These are phyloP conservation scores for Notolabrus celidotus DNA, from an alignment of 2,797 vertebrate species.

Conservation along the genomic window DNA sequence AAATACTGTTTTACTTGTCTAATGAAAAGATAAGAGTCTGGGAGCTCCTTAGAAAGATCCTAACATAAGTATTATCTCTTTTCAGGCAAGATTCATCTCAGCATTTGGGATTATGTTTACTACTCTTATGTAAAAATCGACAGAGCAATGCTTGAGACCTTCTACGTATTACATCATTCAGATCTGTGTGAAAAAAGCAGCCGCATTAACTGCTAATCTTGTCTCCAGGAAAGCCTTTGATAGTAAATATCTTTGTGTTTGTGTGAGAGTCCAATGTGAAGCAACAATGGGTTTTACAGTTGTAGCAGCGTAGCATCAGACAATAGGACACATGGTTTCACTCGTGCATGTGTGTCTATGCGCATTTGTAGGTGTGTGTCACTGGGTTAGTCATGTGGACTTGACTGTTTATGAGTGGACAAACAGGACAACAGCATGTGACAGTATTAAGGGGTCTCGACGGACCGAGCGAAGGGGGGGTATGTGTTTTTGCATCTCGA, in stretches of 20 bases:
- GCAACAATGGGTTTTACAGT: conserved; percentile 50
- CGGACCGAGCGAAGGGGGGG: background rate
- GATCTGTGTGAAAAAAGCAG: conserved; percentile 18
- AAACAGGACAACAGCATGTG: conserved; percentile 49
- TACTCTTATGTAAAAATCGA: background rate
- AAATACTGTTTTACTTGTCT: conserved; percentile 65
- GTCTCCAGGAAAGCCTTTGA: conserved; percentile 46
- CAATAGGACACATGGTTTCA: conserved; percentile 58
- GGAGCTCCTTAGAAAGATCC: conserved; percentile 11
- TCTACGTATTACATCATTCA: conserved; percentile 26
- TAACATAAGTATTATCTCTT: conserved; percentile 13
- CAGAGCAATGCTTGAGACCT: conserved; percentile 23
- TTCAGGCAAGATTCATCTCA: conserved; percentile 13
- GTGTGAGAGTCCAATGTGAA: conserved; percentile 15
- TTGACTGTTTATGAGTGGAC: conserved; percentile 42
- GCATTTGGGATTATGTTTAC: conserved; percentile 12
- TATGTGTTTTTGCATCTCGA: conserved; percentile 6
- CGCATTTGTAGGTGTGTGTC: conserved; percentile 32
- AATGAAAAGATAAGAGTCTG: conserved; percentile 65
- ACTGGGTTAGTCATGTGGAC: conserved; percentile 36
- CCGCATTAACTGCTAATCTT: conserved; percentile 40
- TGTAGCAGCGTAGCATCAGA: conserved; percentile 37
- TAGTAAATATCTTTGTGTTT: conserved; percentile 44
- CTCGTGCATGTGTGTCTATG: conserved; percentile 16
- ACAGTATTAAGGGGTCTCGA: conserved; percentile 28